Evolutionary conservation across 2,888 invertebrate species (phyloP).

Genomic region (Cinara cedri): DNA sequence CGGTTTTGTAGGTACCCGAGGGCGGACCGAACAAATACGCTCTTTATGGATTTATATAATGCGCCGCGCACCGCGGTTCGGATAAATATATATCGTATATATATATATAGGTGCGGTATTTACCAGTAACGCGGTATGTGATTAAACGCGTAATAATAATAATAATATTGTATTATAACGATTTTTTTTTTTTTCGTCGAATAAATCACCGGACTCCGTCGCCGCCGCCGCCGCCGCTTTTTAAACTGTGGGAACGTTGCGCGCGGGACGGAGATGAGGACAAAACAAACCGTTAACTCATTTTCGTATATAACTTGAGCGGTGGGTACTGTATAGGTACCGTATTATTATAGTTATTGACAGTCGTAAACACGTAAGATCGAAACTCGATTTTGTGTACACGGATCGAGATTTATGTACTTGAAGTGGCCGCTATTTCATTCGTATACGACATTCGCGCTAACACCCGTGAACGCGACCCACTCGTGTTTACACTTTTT

Average conservation of each 20-base stretch:
- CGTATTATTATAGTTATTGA: too few relatives aligned
- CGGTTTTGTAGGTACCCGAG: background rate
- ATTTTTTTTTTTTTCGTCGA: background rate
- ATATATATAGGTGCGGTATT: slow-evolving; percentile 10
- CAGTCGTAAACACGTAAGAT: too few relatives aligned
- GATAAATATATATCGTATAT: too few relatives aligned
- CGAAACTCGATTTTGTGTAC: too few relatives aligned
- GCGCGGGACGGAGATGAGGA: background rate
- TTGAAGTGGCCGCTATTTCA: too few relatives aligned
- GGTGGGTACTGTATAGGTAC: too few relatives aligned
- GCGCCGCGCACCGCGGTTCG: background rate
- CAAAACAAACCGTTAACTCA: background rate
- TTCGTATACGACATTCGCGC: too few relatives aligned
- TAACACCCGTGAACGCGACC: too few relatives aligned
- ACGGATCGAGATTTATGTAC: too few relatives aligned
- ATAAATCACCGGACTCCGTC: slow-evolving; percentile 35
- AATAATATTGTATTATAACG: background rate
- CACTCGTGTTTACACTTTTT: too few relatives aligned
- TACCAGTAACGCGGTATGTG: background rate
- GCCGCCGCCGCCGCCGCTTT: background rate
- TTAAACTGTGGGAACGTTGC: slow-evolving; percentile 7
- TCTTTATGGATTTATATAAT: background rate
- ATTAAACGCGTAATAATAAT: background rate
- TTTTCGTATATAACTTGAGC: too few relatives aligned
- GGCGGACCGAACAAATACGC: background rate